These are phyloP conservation scores for Prietella phreatophila DNA, from an alignment of 2,113 vertebrate species.

Conservation along the genomic window DNA sequence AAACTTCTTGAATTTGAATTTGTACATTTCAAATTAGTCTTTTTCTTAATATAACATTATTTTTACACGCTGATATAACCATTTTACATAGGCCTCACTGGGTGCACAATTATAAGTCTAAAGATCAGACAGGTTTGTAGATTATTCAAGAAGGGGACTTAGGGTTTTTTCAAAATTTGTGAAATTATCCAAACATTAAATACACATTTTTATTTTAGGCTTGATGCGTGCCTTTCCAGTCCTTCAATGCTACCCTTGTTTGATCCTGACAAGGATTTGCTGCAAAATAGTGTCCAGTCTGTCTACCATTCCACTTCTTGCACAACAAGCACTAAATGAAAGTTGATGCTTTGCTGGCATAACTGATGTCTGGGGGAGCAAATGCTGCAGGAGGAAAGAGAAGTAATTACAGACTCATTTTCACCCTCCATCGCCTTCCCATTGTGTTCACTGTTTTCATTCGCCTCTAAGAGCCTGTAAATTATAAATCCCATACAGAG, in stretches of 20 bases:
- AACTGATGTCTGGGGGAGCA: slow-evolving; percentile 46
- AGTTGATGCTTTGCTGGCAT: slow-evolving; percentile 38
- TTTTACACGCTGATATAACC: background rate
- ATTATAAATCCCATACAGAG: slow-evolving; percentile 44
- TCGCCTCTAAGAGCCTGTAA: slow-evolving; percentile 41
- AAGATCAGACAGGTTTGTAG: background rate
- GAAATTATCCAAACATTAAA: background rate
- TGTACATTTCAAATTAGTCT: background rate
- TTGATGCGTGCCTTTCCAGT: background rate
- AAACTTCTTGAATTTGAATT: background rate
- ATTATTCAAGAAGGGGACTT: background rate
- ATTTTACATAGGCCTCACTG: background rate
- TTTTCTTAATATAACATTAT: background rate
- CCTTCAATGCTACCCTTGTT: background rate
- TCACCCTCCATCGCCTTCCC: slow-evolving; percentile 32
- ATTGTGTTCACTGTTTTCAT: slow-evolving; percentile 51
- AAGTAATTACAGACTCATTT: slow-evolving; percentile 58
- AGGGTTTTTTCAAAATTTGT: background rate
- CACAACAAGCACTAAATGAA: slow-evolving; percentile 48
- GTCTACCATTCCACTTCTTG: slow-evolving; percentile 26
- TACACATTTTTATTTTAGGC: background rate
- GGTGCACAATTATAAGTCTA: background rate
- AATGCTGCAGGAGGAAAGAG: slow-evolving; percentile 28
- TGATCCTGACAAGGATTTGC: background rate
- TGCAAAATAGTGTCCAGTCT: slow-evolving; percentile 16